Percentiles rank a stretch among this genome's conserved stretches.
Conservation (phyloP, 2,888 invertebrate species). For the Tetanocera ferruginea region DNA sequence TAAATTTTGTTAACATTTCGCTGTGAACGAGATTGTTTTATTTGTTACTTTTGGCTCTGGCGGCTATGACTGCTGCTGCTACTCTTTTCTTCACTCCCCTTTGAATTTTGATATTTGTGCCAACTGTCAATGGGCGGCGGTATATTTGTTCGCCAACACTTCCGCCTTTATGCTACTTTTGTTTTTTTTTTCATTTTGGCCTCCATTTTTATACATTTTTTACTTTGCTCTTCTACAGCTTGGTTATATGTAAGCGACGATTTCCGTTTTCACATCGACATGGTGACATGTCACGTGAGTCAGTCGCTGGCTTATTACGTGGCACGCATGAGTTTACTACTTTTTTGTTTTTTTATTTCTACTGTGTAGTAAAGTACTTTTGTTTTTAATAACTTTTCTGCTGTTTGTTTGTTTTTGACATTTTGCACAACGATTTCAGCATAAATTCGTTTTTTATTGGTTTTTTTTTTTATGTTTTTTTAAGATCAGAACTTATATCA, state of each 20-base stretch:
- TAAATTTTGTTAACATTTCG: conserved; percentile 23
- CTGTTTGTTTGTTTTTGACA: neutral
- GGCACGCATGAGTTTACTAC: neutral
- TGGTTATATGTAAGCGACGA: conserved; percentile 7
- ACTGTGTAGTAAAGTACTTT: neutral
- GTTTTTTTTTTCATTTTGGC: no score
- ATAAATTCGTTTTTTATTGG: no score
- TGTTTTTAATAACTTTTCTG: neutral
- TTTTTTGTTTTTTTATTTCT: neutral
- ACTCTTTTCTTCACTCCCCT: neutral
- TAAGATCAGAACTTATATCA: no score
- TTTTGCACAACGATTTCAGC: no score
- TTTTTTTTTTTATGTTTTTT: no score
- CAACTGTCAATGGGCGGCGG: no score
- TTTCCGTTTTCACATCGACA: conserved; percentile 22
- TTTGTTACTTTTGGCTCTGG: neutral
- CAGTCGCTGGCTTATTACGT: neutral
- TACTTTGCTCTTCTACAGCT: neutral
- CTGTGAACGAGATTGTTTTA: neutral
- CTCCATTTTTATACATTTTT: no score
- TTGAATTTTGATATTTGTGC: no score
- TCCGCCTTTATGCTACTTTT: neutral
- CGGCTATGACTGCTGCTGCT: neutral
- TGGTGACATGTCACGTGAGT: conserved; percentile 2
- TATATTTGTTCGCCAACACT: neutral